phyloP scores from a whole-genome alignment of 2,113 vertebrate species.

The Thymallus thymallus region DNA sequence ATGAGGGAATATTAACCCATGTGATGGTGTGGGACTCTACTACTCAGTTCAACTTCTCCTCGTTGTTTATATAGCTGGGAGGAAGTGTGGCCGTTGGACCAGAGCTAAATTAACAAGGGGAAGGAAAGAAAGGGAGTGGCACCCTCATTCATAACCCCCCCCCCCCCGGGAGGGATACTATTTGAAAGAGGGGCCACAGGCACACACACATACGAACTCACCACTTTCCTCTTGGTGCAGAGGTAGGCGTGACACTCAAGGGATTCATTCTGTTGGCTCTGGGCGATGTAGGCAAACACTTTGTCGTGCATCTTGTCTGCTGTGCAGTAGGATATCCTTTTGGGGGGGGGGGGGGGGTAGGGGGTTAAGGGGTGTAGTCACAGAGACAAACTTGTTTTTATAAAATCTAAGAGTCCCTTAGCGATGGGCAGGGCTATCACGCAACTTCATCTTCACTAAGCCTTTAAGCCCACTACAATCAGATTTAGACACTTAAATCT shows the following conservation, averaged over 20 bases:
- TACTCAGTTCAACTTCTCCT: background rate
- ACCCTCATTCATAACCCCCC: background rate
- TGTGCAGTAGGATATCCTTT: constrained; percentile 99
- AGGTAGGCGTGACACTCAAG: constrained; percentile 97
- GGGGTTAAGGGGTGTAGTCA: constrained; percentile 35
- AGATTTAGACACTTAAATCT: constrained; percentile 24
- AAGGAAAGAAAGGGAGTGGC: constrained; percentile 66
- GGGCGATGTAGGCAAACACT: constrained; percentile 97
- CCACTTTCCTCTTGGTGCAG: constrained; percentile 93
- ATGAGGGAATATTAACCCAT: constrained; percentile 35
- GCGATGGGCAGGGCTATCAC: constrained; percentile 14
- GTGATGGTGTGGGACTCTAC: background rate
- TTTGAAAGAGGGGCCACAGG: background rate
- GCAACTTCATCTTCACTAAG: constrained; percentile 45
- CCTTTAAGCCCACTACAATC: constrained; percentile 41
- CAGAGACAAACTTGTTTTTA: constrained; percentile 16
- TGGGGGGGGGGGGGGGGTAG: too few species aligned
- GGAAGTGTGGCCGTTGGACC: constrained; percentile 49
- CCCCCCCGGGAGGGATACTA: background rate
- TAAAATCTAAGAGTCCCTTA: constrained; percentile 3
- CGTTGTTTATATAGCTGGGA: constrained; percentile 56
- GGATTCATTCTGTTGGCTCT: constrained; percentile 91
- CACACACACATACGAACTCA: constrained; percentile 63
- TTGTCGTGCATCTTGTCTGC: constrained; percentile 97
- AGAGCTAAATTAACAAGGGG: constrained; percentile 57